Evolutionary conservation across 1,140 invertebrate species (phyloP), one percentile per base, ranked within the genome.

Genomic region (Condylostylus longicornis): DNA sequence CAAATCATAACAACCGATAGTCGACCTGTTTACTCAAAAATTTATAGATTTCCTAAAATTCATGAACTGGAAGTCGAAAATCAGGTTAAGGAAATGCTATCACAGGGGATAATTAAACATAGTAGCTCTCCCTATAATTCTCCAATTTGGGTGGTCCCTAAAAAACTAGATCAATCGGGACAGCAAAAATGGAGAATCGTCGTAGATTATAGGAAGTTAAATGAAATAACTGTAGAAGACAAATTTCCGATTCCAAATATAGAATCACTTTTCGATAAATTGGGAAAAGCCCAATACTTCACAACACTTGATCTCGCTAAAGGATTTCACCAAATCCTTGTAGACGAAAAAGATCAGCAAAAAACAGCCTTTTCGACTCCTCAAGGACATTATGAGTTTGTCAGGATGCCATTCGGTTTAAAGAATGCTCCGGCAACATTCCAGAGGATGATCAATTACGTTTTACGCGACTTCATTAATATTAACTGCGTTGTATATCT

Each of bases 201-300:
- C 1, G 49, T 63, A 17, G 58, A 63, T 37, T 64, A 54, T 42
- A 38, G 61, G 5, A 50, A 53, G 44, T 35, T 61, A 22, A 63
- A 62, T 40, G 46, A 58, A 5, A 40, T 58, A 3, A 60, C 58
- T 12, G 28, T 53, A 20, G 42, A 42, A 6, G 67, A 72, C 38
- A 44, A 44, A n/a, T 71, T 58, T 47, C 70, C 67, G 3, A 41
- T 71, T n/a, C 69, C 69, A 5, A 50, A 61, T n/a, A 67, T 69
- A 4, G 58, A 60, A 0, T 45, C 48, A 25, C 51, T 57, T 15
- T 32, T 59, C 15, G 52, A 56, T 18, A 45, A 50, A 42, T 37
- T 57, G 41, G 52, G 52, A 31, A 45, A 47, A 35, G 45, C 43
- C n/a, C 33, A 42, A 29, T 55, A n/a, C n/a, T n/a, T n/a, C n/a